phyloP scores from a whole-genome alignment of 1,140 invertebrate genomes.

The Zaprionus africanus region DNA sequence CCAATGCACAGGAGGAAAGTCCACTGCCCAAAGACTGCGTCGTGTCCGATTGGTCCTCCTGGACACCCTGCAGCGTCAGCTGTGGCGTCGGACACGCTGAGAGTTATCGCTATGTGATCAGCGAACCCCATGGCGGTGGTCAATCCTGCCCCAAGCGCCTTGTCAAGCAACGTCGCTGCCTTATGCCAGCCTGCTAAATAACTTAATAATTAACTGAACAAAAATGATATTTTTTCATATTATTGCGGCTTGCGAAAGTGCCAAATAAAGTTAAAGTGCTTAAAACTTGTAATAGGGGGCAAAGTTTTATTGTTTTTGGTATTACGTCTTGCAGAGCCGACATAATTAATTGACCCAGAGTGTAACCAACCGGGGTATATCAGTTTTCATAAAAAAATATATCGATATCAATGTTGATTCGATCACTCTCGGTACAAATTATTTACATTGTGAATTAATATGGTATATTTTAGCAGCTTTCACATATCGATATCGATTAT shows the following conservation, averaged over 20 bases:
- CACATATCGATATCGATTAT: background rate
- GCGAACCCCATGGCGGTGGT: conserved; percentile 89
- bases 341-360: conserved; percentile 1
- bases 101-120: conserved; percentile 83
- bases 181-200: conserved; percentile 48
- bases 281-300: background rate
- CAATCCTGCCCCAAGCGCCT: conserved; percentile 88
- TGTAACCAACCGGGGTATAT: background rate
- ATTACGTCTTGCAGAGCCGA: conserved; percentile 5
- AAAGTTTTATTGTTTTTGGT: conserved; percentile 17
- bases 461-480: too few species aligned
- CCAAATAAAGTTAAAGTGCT: conserved; percentile 11
- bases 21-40: conserved; percentile 87
- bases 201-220: background rate
- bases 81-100: conserved; percentile 85
- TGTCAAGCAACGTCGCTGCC: conserved; percentile 85
- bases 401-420: too few species aligned
- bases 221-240: background rate
- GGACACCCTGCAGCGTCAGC: conserved; percentile 89
- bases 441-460: too few species aligned
- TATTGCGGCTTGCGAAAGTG: background rate
- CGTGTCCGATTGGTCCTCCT: conserved; percentile 90
- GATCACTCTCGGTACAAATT: too few species aligned
- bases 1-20: conserved; percentile 6
- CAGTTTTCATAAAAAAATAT: background rate